phyloP scores from a whole-genome alignment of 2,797 vertebrate genomes.

The Denticeps clupeoides region DNA sequence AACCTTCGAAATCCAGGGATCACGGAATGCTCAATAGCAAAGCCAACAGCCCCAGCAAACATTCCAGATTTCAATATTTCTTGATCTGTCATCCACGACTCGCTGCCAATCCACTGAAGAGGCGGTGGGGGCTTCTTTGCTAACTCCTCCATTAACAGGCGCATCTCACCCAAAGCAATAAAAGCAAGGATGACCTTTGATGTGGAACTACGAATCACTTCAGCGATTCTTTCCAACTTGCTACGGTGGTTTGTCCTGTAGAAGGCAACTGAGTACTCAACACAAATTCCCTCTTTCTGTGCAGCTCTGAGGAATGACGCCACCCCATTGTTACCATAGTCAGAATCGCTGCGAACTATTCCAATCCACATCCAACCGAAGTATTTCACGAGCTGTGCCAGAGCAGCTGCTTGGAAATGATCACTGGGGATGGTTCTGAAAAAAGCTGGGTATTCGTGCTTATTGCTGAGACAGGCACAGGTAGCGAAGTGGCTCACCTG shows the following conservation, averaged over 20 bases:
- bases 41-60: slow-evolving; percentile 43
- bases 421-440: slow-evolving; percentile 47
- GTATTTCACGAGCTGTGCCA: slow-evolving; percentile 46
- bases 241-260: slow-evolving; percentile 22
- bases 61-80: slow-evolving; percentile 33
- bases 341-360: slow-evolving; percentile 42
- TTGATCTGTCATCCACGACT: slow-evolving; percentile 45
- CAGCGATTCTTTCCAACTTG: slow-evolving; percentile 34
- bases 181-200: slow-evolving; percentile 47
- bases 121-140: slow-evolving; percentile 25
- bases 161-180: slow-evolving; percentile 35
- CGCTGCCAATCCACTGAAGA: slow-evolving; percentile 51
- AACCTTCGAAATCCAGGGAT: slow-evolving; percentile 49
- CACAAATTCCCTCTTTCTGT: slow-evolving; percentile 25
- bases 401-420: slow-evolving; percentile 45
- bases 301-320: slow-evolving; percentile 25
- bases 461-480: slow-evolving; percentile 23
- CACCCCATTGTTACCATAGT: slow-evolving; percentile 44
- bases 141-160: slow-evolving; percentile 40
- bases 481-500: slow-evolving; percentile 19
- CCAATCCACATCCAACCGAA: slow-evolving; percentile 63
- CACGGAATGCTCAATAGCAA: slow-evolving; percentile 37
- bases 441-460: slow-evolving; percentile 17
- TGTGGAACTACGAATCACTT: slow-evolving; percentile 42
- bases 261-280: slow-evolving; percentile 25